Conservation (phyloP, 2,888 invertebrate species). For the Clitarchus hookeri region DNA sequence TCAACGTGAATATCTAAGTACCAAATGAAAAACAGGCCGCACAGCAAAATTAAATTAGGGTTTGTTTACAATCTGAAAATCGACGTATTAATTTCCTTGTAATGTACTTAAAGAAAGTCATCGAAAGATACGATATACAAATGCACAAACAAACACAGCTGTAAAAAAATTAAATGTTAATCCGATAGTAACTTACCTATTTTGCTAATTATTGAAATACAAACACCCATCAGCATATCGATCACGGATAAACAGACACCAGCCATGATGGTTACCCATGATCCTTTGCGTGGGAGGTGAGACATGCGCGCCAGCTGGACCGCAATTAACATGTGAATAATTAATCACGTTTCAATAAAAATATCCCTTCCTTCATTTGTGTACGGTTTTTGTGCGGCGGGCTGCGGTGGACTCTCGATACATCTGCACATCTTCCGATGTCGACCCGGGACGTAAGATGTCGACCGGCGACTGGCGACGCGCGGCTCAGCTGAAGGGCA, state of each 20-base stretch:
- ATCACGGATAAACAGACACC: conserved; percentile 31
- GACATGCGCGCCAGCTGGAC: conserved; percentile 37
- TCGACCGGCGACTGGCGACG: conserved; percentile 25
- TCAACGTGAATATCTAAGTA: too few species aligned
- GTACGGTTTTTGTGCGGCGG: conserved; percentile 34
- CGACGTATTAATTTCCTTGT: neutral
- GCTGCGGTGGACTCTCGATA: conserved; percentile 21
- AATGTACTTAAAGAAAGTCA: too few species aligned
- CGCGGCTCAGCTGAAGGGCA: conserved; percentile 38
- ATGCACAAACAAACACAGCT: neutral
- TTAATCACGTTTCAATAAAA: conserved; percentile 41
- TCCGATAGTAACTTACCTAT: neutral
- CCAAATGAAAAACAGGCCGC: too few species aligned
- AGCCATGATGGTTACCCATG: conserved; percentile 40
- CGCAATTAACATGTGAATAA: conserved; percentile 42
- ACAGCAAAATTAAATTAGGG: neutral
- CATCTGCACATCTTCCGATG: conserved; percentile 16
- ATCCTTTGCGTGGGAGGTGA: conserved; percentile 36
- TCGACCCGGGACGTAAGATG: conserved; percentile 22
- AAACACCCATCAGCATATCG: conserved; percentile 31
- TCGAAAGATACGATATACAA: neutral
- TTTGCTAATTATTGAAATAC: neutral
- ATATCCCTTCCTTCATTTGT: conserved; percentile 39
- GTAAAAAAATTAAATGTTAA: neutral
- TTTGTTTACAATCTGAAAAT: neutral